Evolutionary conservation across 2,888 invertebrate genomes (phyloP).

Genomic region (Drosophila quinaria): DNA sequence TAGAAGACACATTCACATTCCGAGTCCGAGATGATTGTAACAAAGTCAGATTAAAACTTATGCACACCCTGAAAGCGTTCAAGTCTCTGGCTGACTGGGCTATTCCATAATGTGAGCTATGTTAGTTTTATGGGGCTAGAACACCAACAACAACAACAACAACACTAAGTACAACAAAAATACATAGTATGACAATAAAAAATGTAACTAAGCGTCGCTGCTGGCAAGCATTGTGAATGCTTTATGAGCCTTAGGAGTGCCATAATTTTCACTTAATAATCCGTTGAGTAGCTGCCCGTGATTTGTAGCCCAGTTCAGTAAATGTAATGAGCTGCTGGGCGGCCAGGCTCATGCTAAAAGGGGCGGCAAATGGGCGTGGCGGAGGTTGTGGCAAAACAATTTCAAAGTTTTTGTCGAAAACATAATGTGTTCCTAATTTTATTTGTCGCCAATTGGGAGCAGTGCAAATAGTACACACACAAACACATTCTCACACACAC

Average conservation of each 20-base stretch:
- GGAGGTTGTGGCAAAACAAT: slow-evolving; percentile 64
- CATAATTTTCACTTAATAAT: slow-evolving; percentile 83
- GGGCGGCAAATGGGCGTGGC: background rate
- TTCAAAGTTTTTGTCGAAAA: slow-evolving; percentile 79
- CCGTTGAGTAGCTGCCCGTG: slow-evolving; percentile 79
- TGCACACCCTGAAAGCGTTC: slow-evolving; percentile 66
- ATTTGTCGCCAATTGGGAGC: slow-evolving; percentile 82
- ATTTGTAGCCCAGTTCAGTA: slow-evolving; percentile 65
- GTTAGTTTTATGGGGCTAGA: slow-evolving; percentile 80
- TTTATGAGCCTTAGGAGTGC: slow-evolving; percentile 82
- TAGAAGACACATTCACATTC: slow-evolving; percentile 19
- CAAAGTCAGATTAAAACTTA: slow-evolving; percentile 81
- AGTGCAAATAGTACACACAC: slow-evolving; percentile 1
- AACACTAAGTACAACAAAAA: slow-evolving; percentile 23
- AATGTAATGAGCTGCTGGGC: slow-evolving; percentile 66
- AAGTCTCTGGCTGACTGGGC: slow-evolving; percentile 54
- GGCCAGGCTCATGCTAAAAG: background rate
- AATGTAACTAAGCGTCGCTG: slow-evolving; percentile 74
- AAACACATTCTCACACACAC: slow-evolving; percentile 14
- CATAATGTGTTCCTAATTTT: slow-evolving; percentile 82
- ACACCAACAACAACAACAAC: slow-evolving; percentile 21
- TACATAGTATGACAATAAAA: slow-evolving; percentile 75
- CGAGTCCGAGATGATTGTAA: slow-evolving; percentile 65
- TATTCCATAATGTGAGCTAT: slow-evolving; percentile 72
- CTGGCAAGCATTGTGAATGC: slow-evolving; percentile 75